phyloP scores from a whole-genome alignment of 2,113 vertebrate genomes.

The Neomonachus schauinslandi region DNA sequence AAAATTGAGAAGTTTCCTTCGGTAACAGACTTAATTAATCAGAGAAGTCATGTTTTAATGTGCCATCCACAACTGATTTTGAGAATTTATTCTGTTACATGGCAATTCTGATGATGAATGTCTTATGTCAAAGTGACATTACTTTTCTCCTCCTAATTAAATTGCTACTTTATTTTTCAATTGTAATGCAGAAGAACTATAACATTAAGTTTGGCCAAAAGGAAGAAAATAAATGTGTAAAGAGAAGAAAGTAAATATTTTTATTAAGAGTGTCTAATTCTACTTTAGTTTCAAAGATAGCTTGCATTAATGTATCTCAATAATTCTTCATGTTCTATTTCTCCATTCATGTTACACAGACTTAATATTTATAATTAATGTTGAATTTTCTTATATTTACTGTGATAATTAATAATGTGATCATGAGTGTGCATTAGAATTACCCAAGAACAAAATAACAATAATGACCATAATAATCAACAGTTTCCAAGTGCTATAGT shows the following conservation, averaged over 20 bases:
- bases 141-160: conserved; percentile 42
- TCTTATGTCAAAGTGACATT: conserved; percentile 18
- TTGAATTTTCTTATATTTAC: neutral
- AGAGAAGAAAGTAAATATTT: neutral
- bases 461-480: neutral
- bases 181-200: neutral
- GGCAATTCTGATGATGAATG: conserved; percentile 20
- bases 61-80: conserved; percentile 55
- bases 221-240: neutral
- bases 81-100: conserved; percentile 46
- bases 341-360: neutral
- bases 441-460: neutral
- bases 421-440: neutral
- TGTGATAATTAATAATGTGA: neutral
- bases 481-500: neutral
- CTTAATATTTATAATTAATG: neutral
- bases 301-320: neutral
- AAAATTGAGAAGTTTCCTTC: conserved; percentile 70
- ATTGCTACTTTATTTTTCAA: neutral
- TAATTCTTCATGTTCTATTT: neutral
- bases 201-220: neutral
- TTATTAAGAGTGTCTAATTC: neutral
- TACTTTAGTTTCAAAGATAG: neutral
- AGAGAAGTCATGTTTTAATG: conserved; percentile 50
- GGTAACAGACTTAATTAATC: conserved; percentile 71